A percentile compares a stretch with the other conserved stretches of the same genome.
Evolutionary conservation across 35 echinoderm and acorn worm genomes (phyloP).

Genomic region (Patiria miniata): DNA sequence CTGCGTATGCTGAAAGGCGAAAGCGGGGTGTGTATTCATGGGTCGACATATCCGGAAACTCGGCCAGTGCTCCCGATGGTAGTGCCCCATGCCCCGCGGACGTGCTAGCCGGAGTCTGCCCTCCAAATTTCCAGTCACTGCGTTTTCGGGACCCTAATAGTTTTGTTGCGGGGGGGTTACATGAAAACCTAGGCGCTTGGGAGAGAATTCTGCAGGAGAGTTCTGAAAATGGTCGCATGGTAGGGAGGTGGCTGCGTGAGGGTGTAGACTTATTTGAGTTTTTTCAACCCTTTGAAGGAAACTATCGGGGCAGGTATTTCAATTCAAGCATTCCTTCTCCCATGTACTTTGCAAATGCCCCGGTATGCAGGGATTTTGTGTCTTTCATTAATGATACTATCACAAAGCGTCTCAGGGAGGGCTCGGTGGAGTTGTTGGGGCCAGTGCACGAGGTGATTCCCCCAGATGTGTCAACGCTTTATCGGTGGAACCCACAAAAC

Average conservation of each 20-base stretch:
- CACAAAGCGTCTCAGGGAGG: background rate
- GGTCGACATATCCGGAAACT: background rate
- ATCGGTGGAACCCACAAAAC: background rate
- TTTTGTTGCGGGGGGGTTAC: background rate
- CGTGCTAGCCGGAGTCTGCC: background rate
- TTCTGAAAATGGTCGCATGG: background rate
- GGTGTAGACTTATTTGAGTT: slow-evolving; percentile 9
- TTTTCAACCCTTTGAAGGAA: background rate
- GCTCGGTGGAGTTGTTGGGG: background rate
- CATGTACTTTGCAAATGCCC: background rate
- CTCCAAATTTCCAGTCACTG: background rate
- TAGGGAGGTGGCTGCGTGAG: background rate
- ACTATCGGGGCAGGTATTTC: background rate
- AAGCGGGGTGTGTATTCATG: background rate
- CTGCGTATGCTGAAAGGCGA: background rate
- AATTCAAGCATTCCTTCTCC: background rate
- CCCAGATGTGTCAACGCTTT: no score
- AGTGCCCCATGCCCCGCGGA: background rate
- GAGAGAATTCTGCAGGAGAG: background rate
- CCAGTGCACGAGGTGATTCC: background rate
- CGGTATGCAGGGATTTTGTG: background rate
- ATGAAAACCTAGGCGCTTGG: background rate
- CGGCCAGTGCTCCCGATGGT: background rate
- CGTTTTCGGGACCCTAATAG: background rate
- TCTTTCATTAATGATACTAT: background rate